These are phyloP conservation scores for Drosophila limbata DNA, from an alignment of 2,888 invertebrate genomes.

Conservation along the genomic window DNA sequence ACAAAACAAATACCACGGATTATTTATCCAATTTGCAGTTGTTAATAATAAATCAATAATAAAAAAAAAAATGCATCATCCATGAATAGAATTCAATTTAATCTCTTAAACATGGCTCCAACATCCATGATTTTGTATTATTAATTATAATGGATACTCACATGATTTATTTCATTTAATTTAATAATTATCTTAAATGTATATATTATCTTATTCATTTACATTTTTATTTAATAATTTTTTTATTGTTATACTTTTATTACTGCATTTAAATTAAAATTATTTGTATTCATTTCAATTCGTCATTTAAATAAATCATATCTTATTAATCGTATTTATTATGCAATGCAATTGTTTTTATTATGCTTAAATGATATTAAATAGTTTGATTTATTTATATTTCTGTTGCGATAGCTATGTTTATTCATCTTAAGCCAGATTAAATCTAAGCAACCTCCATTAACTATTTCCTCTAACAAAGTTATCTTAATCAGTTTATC, in stretches of 20 bases:
- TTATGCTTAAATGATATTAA: background rate
- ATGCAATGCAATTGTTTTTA: background rate
- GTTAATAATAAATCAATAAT: background rate
- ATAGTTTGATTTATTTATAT: background rate
- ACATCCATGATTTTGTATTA: background rate
- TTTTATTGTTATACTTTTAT: background rate
- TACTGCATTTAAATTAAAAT: background rate
- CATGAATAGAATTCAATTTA: background rate
- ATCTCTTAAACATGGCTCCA: background rate
- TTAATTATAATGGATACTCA: background rate
- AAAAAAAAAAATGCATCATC: background rate
- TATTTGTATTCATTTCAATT: background rate
- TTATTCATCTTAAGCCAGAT: background rate
- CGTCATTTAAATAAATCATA: background rate
- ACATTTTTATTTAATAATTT: too few species aligned
- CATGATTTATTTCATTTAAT: background rate
- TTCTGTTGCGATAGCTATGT: background rate
- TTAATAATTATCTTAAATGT: background rate
- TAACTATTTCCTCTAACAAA: constrained; percentile 37
- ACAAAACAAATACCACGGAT: background rate
- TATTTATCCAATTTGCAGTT: background rate
- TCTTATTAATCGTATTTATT: background rate
- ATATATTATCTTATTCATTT: background rate
- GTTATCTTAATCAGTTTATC: constrained; percentile 48
- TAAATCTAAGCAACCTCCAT: constrained; percentile 23